Base-by-base conservation (phyloP, 2,797 vertebrate genomes). In the Sardinella longiceps region DNA sequence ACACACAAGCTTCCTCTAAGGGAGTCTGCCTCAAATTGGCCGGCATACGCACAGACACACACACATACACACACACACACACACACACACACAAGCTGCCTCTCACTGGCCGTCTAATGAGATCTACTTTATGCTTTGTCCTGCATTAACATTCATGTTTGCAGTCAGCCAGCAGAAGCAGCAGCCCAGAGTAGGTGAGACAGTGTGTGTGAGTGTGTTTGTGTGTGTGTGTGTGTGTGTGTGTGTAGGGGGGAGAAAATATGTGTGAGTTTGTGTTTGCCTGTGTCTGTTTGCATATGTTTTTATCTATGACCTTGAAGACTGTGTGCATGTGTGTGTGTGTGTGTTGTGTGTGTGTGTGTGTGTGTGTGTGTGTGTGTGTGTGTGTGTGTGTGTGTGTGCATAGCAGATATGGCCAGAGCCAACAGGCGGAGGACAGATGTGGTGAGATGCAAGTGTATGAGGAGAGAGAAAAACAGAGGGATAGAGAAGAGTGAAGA, bases 391-490 rank as follows among this genome's bases (percentile, higher is more conserved):
- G 30, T 70, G 87, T 81, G 80, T 80, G 15, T 10, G 83, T 1
- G 25, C 82, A 50, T 28, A 15, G 2, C 2, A 63, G 60, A 30
- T 11, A 30, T 2, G 11, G 28, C 23, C 56, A 23, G 20, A 60
- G 56, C n/a, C 23, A 60, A 74, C 14, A 37, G 33, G 18, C 7
- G 7, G 51, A 53, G 20, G 51, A 20, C 20, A 56, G 15, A 15
- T 39, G 56, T 0, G 87, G 87, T 1, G 66, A 85, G 81, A 88
- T 86, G 37, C 88, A 88, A 80, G 1, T 70, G 37, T 20, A 25
- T 51, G 30, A 43, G 43, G 30, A 53, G 11, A 0, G 48, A 45
- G n/a, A 53, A 43, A 23, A 60, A 25, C 23, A 53, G 2, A 43
- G 20, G 30, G 30, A 45, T 5, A 25, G 43, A 46, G 50, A 46